phyloP scores from a whole-genome alignment of 2,797 vertebrate species.

The Neopelma chrysocephalum region DNA sequence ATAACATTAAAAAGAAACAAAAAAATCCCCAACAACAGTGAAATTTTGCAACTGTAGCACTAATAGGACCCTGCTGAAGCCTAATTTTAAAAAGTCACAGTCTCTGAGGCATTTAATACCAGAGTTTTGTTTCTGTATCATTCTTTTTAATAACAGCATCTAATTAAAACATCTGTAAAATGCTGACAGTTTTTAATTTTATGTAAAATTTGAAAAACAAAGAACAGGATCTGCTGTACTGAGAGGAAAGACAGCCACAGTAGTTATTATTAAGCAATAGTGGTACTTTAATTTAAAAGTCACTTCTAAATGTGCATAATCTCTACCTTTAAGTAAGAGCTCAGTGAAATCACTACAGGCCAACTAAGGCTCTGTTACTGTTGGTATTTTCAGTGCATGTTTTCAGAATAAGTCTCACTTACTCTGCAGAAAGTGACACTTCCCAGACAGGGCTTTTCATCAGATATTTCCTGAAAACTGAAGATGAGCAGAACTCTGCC shows the following conservation, averaged over 20 bases:
- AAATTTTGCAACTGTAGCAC: slow-evolving; percentile 70
- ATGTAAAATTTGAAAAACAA: slow-evolving; percentile 71
- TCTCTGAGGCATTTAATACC: slow-evolving; percentile 70
- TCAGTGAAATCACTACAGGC: not conserved
- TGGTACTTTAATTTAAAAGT: slow-evolving; percentile 68
- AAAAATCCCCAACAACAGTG: slow-evolving; percentile 38
- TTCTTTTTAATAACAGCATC: slow-evolving; percentile 77
- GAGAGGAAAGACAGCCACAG: slow-evolving; percentile 23
- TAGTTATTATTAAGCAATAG: slow-evolving; percentile 56
- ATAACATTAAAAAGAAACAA: slow-evolving; percentile 50
- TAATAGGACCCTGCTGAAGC: slow-evolving; percentile 72
- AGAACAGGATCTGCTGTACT: slow-evolving; percentile 56
- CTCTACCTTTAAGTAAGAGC: slow-evolving; percentile 49
- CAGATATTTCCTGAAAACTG: not conserved
- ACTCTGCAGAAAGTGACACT: not conserved
- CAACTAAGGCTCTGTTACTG: not conserved
- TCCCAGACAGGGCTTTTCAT: not conserved
- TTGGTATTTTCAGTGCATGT: not conserved
- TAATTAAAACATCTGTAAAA: slow-evolving; percentile 84
- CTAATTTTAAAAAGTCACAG: slow-evolving; percentile 68
- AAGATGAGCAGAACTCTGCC: not conserved
- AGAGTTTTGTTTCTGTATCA: slow-evolving; percentile 69
- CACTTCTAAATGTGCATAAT: not conserved
- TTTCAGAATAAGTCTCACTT: not conserved
- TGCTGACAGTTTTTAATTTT: slow-evolving; percentile 77